Evolutionary conservation across 2,113 vertebrate species (phyloP), one percentile per base, ranked within the genome.

Genomic region (Mugil cephalus): DNA sequence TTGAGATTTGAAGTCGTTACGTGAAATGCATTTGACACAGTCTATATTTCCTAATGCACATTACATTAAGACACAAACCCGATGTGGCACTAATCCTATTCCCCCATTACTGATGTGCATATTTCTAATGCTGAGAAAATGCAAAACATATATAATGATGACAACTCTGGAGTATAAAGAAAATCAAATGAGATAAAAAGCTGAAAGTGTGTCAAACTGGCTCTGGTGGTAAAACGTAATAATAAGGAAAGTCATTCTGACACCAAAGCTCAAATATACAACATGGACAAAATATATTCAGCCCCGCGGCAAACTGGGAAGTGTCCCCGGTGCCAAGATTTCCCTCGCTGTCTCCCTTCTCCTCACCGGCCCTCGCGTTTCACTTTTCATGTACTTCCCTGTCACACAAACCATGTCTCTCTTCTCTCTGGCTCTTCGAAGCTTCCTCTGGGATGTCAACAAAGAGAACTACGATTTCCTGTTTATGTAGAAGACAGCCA

Each of bases 251-350:
- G 46, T 47, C 14, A 69, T 40, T 74, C 19, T 60, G 76, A 77
- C 63, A 62, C 14, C 35, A 58, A 69, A 58, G 35, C 54, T 67
- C 40, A 83, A 73, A 79, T 40, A 65, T 63, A 61, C 52, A 77
- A 70, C 56, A 51, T 12, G 40, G 39, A 71, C 36, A 47, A 62
- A 84, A 85, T 68, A 68, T 54, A 52, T 82, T 56, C 30, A 71
- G 54, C 55, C 74, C 76, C 58, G 54, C 72, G 81, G 79, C 68
- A 70, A 69, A 55, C 67, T 18, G 61, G 67, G 17, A 77, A 84
- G 74, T 72, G 83, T 82, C 67, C n/a, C n/a, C 84, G 77, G 18
- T 80, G 82, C 72, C 63, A 74, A 74, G 66, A 65, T 75, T 85
- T 79, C 40, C 60, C 66, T 53, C 55, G 53, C 46, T 30, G 30